Evolutionary conservation across 2,888 invertebrate genomes (phyloP), one percentile per base, ranked within the genome.

Genomic region (Anarsia innoxiella): DNA sequence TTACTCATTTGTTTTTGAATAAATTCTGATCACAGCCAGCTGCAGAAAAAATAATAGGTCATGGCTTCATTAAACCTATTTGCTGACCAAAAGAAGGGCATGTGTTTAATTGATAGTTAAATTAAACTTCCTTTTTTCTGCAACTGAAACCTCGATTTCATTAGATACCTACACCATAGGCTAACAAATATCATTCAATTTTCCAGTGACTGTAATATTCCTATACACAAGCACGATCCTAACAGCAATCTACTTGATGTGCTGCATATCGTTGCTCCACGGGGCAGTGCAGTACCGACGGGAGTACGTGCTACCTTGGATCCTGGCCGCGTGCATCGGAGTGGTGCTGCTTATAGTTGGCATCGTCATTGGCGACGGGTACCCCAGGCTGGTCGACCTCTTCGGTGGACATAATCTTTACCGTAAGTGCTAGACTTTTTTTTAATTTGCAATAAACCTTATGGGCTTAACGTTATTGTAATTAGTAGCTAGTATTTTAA

Each of bases 301-400:
- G 31, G 82, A 79, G 48, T 85, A 79, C 51, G 67, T 85, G 27
- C 34, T 83, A 33, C 83, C 84, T 2, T 86, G 86, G 86, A 75
- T 80, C 28, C 58, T 77, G 59, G 76, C 78, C 0, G 79, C 85
- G 1, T 74, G 74, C 35, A 59, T 83, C 3, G 76, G 67, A 0
- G 69, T 74, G 6, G 59, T 79, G 23, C 49, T 83, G 14, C 65
- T 84, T 9, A 51, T 73, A 3, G 57, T 63, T 1, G 73, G 69
- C 11, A 66, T 77, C 19, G 51, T 76, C 2, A 44, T 77, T 1
- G 82, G 77, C 0, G 82, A 79, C 41, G 72, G 70, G 2, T 78
- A 79, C 41, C 74, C 78, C 0, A 74, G 68, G 30, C 58, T 86
- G 23, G 67, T 79, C 13, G 72, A 75, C 40, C 54, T 82, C 23